Evolutionary conservation across 2,888 invertebrate species (phyloP).

Genomic region (Zelleria hepariella): DNA sequence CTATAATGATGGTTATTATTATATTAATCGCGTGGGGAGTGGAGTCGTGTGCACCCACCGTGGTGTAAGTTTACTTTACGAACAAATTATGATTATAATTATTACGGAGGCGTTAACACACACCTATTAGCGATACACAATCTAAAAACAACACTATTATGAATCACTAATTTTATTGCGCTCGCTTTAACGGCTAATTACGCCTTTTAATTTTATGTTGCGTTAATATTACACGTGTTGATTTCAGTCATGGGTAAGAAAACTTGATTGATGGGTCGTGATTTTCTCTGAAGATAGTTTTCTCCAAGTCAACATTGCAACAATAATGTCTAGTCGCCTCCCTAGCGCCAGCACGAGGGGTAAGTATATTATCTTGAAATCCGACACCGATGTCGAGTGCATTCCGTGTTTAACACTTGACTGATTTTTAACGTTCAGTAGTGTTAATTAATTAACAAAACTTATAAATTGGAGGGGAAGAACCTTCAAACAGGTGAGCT

Average conservation of each 20-base stretch:
- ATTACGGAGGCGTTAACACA: slow-evolving; percentile 26
- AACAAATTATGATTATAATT: slow-evolving; percentile 57
- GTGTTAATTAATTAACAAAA: slow-evolving; percentile 49
- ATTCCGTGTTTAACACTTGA: slow-evolving; percentile 44
- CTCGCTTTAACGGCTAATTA: slow-evolving; percentile 48
- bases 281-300: background rate
- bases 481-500: slow-evolving; percentile 21
- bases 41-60: slow-evolving; percentile 34
- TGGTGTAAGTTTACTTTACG: slow-evolving; percentile 44
- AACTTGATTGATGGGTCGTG: background rate
- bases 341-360: background rate
- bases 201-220: slow-evolving; percentile 52
- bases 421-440: slow-evolving; percentile 48
- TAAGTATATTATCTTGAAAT: slow-evolving; percentile 3
- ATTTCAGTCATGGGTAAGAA: slow-evolving; percentile 1
- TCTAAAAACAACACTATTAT: slow-evolving; percentile 64
- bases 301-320: background rate
- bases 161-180: slow-evolving; percentile 61
- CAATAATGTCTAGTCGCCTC: background rate
- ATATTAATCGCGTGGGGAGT: slow-evolving; percentile 7
- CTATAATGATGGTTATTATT: background rate
- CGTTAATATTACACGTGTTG: slow-evolving; percentile 37
- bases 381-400: background rate
- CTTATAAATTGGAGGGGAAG: slow-evolving; percentile 27
- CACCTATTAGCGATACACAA: slow-evolving; percentile 42